A percentile compares a stretch with the other conserved stretches of the same genome.
phyloP scores from a whole-genome alignment of 2,113 vertebrate genomes.

The Pitta sordida region DNA sequence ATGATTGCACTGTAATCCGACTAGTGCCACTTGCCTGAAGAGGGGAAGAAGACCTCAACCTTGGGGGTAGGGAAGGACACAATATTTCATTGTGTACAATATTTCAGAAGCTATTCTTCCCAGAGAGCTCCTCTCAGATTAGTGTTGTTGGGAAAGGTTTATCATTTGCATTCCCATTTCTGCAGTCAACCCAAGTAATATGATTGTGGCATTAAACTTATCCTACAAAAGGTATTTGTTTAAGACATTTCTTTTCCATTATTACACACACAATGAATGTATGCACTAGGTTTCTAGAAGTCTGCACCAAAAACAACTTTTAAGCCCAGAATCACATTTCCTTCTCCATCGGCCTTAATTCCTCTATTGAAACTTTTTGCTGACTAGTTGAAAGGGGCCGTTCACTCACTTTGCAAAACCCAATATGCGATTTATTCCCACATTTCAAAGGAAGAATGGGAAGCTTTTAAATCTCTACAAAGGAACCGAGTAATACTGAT shows the following conservation, averaged over 20 bases:
- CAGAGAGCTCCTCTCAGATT: constrained; percentile 37
- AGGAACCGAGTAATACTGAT: constrained; percentile 43
- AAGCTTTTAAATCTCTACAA: constrained; percentile 63
- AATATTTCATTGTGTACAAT: constrained; percentile 59
- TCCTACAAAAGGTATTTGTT: constrained; percentile 57
- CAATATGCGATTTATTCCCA: constrained; percentile 59
- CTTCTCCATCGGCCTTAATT: constrained; percentile 47
- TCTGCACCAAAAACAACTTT: constrained; percentile 57
- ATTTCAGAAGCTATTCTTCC: constrained; percentile 42
- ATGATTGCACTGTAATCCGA: constrained; percentile 62
- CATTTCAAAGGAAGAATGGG: constrained; percentile 64
- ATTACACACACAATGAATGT: constrained; percentile 41
- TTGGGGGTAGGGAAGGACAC: background rate
- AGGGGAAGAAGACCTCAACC: constrained; percentile 22
- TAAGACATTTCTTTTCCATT: constrained; percentile 57
- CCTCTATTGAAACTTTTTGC: constrained; percentile 54
- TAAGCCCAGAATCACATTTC: constrained; percentile 56
- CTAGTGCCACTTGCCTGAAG: constrained; percentile 42
- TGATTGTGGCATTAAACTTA: constrained; percentile 57
- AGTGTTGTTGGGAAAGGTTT: constrained; percentile 51
- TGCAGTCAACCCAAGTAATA: constrained; percentile 40
- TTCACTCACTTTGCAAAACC: constrained; percentile 61
- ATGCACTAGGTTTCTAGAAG: constrained; percentile 46
- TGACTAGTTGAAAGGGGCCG: constrained; percentile 53
- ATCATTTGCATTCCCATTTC: constrained; percentile 44